Evolutionary conservation across 2,113 vertebrate species (phyloP).

Genomic region (Vidua macroura): DNA sequence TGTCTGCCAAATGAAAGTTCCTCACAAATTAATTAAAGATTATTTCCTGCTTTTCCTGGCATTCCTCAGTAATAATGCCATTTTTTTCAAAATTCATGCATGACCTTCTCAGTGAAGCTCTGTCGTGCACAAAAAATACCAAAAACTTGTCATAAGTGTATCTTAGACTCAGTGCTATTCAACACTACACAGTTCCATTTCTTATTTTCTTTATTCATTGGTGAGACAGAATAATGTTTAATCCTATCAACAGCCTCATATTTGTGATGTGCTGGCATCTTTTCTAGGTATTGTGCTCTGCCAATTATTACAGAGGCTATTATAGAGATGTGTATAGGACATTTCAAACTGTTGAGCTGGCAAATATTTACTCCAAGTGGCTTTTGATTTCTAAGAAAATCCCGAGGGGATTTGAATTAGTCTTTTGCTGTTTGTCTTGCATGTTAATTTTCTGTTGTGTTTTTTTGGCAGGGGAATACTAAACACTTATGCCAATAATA

Average conservation of each 20-base stretch:
- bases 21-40: slow-evolving; percentile 48
- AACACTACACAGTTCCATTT: background rate
- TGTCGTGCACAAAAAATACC: background rate
- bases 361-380: slow-evolving; percentile 50
- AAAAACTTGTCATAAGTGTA: background rate
- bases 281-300: slow-evolving; percentile 15
- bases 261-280: slow-evolving; percentile 49
- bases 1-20: slow-evolving; percentile 37
- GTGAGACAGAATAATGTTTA: slow-evolving; percentile 48
- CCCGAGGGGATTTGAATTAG: background rate
- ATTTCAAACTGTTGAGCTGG: slow-evolving; percentile 36
- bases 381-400: slow-evolving; percentile 44
- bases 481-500: background rate
- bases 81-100: slow-evolving; percentile 41
- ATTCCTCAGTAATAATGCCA: slow-evolving; percentile 36
- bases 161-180: background rate
- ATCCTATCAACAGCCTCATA: slow-evolving; percentile 45
- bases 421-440: slow-evolving; percentile 18
- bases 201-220: slow-evolving; percentile 40
- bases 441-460: background rate
- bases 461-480: background rate
- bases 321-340: background rate
- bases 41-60: slow-evolving; percentile 43
- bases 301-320: slow-evolving; percentile 35
- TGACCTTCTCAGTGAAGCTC: slow-evolving; percentile 15